Evolutionary conservation across 2,888 invertebrate species (phyloP), one percentile per base, ranked within the genome.

Genomic region (Gnatocerus cornutus): DNA sequence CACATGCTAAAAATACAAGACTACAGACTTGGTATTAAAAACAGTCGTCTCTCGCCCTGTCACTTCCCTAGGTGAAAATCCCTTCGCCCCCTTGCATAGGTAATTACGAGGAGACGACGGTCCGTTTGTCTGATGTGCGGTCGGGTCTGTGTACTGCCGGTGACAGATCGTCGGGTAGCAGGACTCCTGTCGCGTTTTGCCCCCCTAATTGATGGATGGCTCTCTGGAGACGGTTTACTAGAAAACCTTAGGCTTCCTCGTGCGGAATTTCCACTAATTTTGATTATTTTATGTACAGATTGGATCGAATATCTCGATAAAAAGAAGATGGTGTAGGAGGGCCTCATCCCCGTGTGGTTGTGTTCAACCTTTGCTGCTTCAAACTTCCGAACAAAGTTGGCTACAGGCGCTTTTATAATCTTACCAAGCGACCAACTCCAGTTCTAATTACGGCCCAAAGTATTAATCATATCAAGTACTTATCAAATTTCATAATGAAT

Each of bases 181-280:
- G 77, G 77, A 73, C 73, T 75, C 73, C 76, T 76, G 78, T 78
- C 76, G 72, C 75, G 74, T 74, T 73, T 76, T 74, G 76, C 59
- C 77, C 74, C 76, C 75, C 77, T 83, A 83, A 83, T 82, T 83
- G 83, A 83, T 82, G 81, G 79, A 83, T 82, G 69, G 76, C 73
- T 75, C 82, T 74, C 81, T 30, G 66, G 77, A 78, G 81, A 74
- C 71, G 69, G 68, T 71, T 71, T 73, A 29, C 10, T 41, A 46
- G 65, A 67, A 62, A 71, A 62, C 53, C 62, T 59, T 29, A 30
- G 21, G 14, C 46, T n/a, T 6, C 33, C 37, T 21, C 41, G 33
- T 41, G 50, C 27, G 41, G 14, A 21, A 21, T 21, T 21, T 21
- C 21, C 21, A 21, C 21, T 4, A 21, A 21, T 21, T 21, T 21